phyloP scores from a whole-genome alignment of 2,888 invertebrate species.

The Lasiommata megera region DNA sequence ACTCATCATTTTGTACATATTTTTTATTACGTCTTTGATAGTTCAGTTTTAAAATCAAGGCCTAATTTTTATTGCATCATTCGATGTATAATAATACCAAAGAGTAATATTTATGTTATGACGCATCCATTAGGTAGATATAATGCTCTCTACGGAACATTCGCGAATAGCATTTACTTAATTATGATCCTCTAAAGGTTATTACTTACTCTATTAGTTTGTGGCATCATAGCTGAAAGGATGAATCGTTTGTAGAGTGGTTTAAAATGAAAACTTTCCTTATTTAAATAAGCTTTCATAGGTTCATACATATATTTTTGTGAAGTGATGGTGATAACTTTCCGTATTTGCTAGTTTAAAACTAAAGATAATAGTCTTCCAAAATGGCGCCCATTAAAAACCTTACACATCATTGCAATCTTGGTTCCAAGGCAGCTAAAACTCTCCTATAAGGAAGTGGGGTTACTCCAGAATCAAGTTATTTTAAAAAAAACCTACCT shows the following conservation, averaged over 20 bases:
- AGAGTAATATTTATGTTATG: constrained; percentile 22
- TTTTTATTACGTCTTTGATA: not conserved
- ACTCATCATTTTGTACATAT: too few relatives aligned
- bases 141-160: constrained; percentile 14
- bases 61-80: constrained; percentile 21
- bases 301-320: too few relatives aligned
- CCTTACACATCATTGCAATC: too few relatives aligned
- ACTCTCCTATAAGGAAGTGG: too few relatives aligned
- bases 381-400: too few relatives aligned
- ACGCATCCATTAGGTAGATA: constrained; percentile 10
- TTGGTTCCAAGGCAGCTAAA: too few relatives aligned
- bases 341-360: too few relatives aligned
- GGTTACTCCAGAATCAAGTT: too few relatives aligned
- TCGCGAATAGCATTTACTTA: not conserved
- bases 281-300: too few relatives aligned
- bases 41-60: constrained; percentile 3
- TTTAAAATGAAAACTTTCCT: not conserved
- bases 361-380: too few relatives aligned
- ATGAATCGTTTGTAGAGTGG: not conserved
- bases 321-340: too few relatives aligned
- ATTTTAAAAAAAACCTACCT: too few relatives aligned
- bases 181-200: not conserved
- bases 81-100: constrained; percentile 24
- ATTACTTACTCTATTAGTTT: not conserved
- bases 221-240: not conserved